Conservation (phyloP, 2,113 vertebrate species). For the Smithornis capensis region DNA sequence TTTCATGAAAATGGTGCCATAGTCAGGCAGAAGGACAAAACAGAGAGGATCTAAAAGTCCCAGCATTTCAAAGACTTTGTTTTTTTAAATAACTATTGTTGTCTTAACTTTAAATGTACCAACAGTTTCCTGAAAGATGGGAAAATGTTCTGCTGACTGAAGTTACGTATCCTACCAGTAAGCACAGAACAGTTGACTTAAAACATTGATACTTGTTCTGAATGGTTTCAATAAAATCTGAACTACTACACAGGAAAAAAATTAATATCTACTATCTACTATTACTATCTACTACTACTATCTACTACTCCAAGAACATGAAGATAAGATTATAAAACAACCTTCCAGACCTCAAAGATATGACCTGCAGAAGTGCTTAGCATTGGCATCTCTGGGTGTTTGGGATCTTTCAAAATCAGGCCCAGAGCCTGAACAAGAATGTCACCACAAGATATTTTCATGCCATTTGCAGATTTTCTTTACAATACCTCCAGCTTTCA, state of each 20-base stretch:
- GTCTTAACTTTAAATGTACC: neutral
- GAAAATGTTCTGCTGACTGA: neutral
- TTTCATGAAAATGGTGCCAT: neutral
- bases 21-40: neutral
- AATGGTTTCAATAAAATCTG: conserved; percentile 23
- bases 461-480: conserved; percentile 62
- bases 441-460: conserved; percentile 58
- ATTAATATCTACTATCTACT: neutral
- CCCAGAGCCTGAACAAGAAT: conserved; percentile 36
- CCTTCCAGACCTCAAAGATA: neutral
- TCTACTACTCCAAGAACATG: neutral
- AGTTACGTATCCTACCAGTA: neutral
- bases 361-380: conserved; percentile 6
- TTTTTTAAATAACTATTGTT: neutral
- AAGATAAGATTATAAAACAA: conserved; percentile 32
- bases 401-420: conserved; percentile 29
- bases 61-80: neutral
- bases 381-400: neutral
- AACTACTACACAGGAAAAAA: neutral
- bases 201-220: neutral
- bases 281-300: neutral
- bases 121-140: neutral
- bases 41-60: neutral
- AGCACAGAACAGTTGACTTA: neutral
- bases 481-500: conserved; percentile 55